Conservation (phyloP, 2,113 vertebrate genomes). For the Vulpes vulpes region DNA sequence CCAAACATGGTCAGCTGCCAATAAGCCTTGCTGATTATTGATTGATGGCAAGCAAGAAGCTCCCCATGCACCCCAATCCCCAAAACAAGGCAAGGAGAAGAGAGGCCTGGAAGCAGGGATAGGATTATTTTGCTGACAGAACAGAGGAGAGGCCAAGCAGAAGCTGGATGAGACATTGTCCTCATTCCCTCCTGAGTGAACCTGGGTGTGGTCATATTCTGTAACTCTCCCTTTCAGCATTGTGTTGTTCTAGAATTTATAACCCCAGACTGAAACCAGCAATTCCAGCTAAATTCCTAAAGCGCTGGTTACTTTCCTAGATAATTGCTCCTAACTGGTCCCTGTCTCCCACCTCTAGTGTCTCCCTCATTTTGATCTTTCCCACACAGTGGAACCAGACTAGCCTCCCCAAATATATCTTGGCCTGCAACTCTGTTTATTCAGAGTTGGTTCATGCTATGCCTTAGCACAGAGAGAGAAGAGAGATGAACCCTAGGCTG, state of each 20-base stretch:
- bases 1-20: background rate
- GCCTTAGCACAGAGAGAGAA: background rate
- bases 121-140: background rate
- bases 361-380: slow-evolving; percentile 22
- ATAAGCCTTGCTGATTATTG: background rate
- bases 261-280: background rate
- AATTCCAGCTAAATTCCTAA: slow-evolving; percentile 27
- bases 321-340: background rate
- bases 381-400: slow-evolving; percentile 46
- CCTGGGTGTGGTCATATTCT: background rate
- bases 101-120: background rate
- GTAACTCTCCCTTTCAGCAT: background rate
- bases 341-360: background rate
- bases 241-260: slow-evolving; percentile 36
- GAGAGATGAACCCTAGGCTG: background rate
- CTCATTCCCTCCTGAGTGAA: background rate
- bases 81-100: background rate
- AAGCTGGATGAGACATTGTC: background rate
- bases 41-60: background rate
- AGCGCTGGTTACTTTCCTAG: background rate
- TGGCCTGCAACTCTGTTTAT: background rate
- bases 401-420: slow-evolving; percentile 57
- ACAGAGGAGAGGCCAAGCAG: background rate
- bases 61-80: background rate
- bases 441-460: background rate